A percentile compares a stretch with the other conserved stretches of the same genome.
Conservation (phyloP, 2,113 vertebrate species). For the Synodontis membranacea region DNA sequence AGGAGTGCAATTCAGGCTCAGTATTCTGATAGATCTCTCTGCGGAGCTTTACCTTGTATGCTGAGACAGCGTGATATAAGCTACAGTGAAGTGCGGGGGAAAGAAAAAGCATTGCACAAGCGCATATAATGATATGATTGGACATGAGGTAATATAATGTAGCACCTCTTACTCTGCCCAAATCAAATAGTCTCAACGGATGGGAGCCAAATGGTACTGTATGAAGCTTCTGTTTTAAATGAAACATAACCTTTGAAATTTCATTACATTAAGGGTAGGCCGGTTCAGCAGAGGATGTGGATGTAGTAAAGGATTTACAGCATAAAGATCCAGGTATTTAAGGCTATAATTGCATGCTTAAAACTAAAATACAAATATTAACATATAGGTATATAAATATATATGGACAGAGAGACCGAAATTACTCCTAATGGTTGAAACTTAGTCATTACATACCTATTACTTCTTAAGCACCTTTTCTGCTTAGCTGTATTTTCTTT, state of each 20-base stretch:
- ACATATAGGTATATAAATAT: background rate
- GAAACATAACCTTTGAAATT: slow-evolving; percentile 66
- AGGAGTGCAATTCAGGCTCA: background rate
- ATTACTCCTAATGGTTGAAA: too few relatives aligned
- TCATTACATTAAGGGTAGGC: slow-evolving; percentile 54
- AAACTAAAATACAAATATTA: background rate
- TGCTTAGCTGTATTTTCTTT: background rate
- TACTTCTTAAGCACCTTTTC: too few relatives aligned
- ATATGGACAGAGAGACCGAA: background rate
- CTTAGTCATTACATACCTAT: background rate
- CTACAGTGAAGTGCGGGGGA: background rate
- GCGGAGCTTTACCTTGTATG: slow-evolving; percentile 2
- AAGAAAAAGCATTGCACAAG: slow-evolving; percentile 17
- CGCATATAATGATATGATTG: slow-evolving; percentile 41
- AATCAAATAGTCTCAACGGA: slow-evolving; percentile 46
- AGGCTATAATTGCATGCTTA: slow-evolving; percentile 43
- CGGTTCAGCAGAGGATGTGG: slow-evolving; percentile 61
- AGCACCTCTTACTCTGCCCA: slow-evolving; percentile 32
- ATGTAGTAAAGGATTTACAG: slow-evolving; percentile 61
- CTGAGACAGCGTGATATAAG: slow-evolving; percentile 19
- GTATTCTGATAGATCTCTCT: slow-evolving; percentile 17
- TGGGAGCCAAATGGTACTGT: slow-evolving; percentile 17
- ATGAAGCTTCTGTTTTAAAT: slow-evolving; percentile 51
- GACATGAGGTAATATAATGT: slow-evolving; percentile 41
- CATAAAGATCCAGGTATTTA: slow-evolving; percentile 50